A percentile compares a stretch with the other conserved stretches of the same genome.
These are phyloP conservation scores for Micrasema longulum DNA, from an alignment of 1,140 invertebrate species.

Conservation along the genomic window DNA sequence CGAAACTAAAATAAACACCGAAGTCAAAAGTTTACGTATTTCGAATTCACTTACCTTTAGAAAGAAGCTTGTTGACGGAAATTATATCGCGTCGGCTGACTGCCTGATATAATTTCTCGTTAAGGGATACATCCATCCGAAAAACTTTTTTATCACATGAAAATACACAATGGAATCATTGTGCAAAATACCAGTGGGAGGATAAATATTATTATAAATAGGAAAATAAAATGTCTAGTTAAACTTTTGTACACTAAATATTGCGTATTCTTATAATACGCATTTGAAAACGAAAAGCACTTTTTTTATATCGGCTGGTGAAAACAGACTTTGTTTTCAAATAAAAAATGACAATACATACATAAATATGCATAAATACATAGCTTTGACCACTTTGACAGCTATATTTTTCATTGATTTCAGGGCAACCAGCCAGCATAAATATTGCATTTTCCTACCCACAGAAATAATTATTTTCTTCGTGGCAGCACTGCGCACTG, in stretches of 20 bases:
- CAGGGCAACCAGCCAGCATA: conserved; percentile 24
- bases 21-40: conserved; percentile 28
- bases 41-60: conserved; percentile 36
- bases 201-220: conserved; percentile 26
- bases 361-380: conserved; percentile 6
- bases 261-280: conserved; percentile 31
- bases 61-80: conserved; percentile 39
- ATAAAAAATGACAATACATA: conserved; percentile 37
- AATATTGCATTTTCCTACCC: conserved; percentile 10
- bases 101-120: conserved; percentile 44
- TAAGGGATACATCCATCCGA: conserved; percentile 42
- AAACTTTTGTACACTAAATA: background rate
- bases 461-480: conserved; percentile 9
- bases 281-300: conserved; percentile 28
- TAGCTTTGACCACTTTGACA: conserved; percentile 39
- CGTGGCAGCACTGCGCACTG: conserved; percentile 7
- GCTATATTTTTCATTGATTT: conserved; percentile 40
- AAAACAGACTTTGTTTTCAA: conserved; percentile 38
- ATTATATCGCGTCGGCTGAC: conserved; percentile 41
- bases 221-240: conserved; percentile 1
- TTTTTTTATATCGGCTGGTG: conserved; percentile 2
- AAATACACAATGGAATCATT: conserved; percentile 33
- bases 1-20: conserved; percentile 11
- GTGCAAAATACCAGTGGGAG: conserved; percentile 22
- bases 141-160: conserved; percentile 34